Conservation (phyloP, 2,888 invertebrate genomes). For the Invenusta paracnida region DNA sequence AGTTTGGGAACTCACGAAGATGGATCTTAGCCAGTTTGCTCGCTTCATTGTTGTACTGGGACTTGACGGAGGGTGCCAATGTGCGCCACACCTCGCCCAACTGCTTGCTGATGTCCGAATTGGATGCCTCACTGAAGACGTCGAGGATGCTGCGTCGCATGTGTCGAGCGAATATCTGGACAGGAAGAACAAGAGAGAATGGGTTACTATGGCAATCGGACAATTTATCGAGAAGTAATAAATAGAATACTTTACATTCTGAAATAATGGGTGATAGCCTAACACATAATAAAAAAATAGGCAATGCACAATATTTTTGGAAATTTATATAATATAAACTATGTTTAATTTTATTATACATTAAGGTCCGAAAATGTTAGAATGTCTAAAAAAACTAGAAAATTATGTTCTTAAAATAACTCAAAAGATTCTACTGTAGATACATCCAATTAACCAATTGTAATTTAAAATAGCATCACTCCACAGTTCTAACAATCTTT, state of each 20-base stretch:
- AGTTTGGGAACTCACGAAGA: constrained; percentile 39
- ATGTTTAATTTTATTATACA: no score
- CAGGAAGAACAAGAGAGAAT: background rate
- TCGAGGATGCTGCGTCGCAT: constrained; percentile 39
- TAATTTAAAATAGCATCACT: no score
- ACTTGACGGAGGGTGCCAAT: constrained; percentile 14
- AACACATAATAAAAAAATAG: no score
- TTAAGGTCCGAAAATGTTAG: no score
- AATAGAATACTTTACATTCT: background rate
- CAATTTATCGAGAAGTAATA: background rate
- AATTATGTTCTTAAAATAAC: no score
- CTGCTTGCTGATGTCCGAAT: constrained; percentile 41
- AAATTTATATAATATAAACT: no score
- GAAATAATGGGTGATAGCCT: background rate
- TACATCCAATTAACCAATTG: no score
- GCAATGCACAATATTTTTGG: no score
- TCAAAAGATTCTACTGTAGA: no score
- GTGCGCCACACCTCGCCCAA: constrained; percentile 39
- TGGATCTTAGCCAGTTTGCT: constrained; percentile 33
- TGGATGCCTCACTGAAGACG: constrained; percentile 40
- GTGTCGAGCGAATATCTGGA: constrained; percentile 43
- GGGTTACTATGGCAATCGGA: no score
- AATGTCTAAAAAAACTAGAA: no score
- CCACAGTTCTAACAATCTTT: no score
- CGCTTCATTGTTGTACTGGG: constrained; percentile 40